Base-by-base conservation (phyloP, 2,113 vertebrate genomes). In the Tringa solitaria region DNA sequence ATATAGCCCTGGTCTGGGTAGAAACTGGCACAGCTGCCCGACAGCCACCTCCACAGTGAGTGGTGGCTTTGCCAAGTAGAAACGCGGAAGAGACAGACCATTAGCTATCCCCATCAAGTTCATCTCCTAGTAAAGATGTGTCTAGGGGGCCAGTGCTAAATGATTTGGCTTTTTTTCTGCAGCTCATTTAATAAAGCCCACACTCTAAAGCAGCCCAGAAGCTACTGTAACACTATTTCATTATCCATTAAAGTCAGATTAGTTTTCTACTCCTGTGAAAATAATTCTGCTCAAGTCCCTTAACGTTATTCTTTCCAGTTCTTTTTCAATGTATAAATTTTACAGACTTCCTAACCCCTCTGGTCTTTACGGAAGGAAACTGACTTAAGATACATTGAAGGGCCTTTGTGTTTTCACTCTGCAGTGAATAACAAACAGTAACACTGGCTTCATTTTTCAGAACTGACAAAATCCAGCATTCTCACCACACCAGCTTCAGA, bases 391-490 rank as follows among this genome's bases (percentile, higher is more conserved):
- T 51, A 33, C 6, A 8, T 43, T 59, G 76, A 94, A 92, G 35
- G 51, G 26, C 35, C 14, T 86, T 89, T 84, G 63, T 60, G 68
- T 81, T 94, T 76, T 88, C 63, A n/a, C 18, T 87, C 68, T 81
- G 59, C 46, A 75, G n/a, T 63, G 80, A 88, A 94, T 84, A 95
- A 92, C 41, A 87, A 89, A 53, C 48, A 65, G 60, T 8, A 89
- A 30, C 35, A 74, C 4, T 3, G 6, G 26, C 17, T 88, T 85
- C 3, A 33, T 90, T 94, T 87, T 51, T 80, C 82, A 92, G 60
- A 86, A 61, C 33, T 84, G 75, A 84, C 75, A 92, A 86, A 84
- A 94, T 32, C 39, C 72, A 61, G 51, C 32, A 37, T 33, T 87
- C 50, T 90, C 37, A 51, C 39, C 12, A 27, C 18, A 74, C 9